Percentiles rank a stretch among this genome's conserved stretches.
Conservation (phyloP, 2,888 invertebrate species). For the Cactoblastis cactorum region DNA sequence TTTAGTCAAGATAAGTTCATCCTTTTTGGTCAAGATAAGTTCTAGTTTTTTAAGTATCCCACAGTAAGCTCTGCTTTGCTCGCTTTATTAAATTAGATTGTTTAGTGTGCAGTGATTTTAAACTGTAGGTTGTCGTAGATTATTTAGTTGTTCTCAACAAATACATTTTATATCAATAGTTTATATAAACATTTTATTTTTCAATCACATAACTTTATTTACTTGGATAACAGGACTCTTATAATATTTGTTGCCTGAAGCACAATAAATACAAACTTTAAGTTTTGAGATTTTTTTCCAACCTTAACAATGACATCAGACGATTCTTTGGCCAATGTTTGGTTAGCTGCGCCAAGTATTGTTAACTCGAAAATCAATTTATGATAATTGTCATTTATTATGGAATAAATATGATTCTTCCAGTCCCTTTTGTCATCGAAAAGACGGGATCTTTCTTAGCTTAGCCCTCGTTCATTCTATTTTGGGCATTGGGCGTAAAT, state of each 20-base stretch:
- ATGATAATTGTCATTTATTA: slow-evolving; percentile 79
- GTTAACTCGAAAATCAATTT: slow-evolving; percentile 72
- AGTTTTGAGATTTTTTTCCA: slow-evolving; percentile 43
- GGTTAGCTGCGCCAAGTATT: slow-evolving; percentile 81
- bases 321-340: slow-evolving; percentile 82
- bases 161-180: too few species aligned
- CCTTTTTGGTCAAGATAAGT: too few species aligned
- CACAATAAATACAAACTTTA: slow-evolving; percentile 62
- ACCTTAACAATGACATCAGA: slow-evolving; percentile 63
- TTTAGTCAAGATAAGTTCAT: too few species aligned
- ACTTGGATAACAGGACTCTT: slow-evolving; percentile 36
- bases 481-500: slow-evolving; percentile 55
- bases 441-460: slow-evolving; percentile 37
- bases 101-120: too few species aligned
- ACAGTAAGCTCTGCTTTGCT: too few species aligned
- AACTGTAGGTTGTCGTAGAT: too few species aligned
- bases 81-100: too few species aligned
- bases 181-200: slow-evolving; percentile 13
- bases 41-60: too few species aligned
- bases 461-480: slow-evolving; percentile 41
- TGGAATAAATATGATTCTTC: slow-evolving; percentile 77
- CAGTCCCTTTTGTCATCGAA: slow-evolving; percentile 57
- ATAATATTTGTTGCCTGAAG: slow-evolving; percentile 63
- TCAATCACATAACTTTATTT: slow-evolving; percentile 23
- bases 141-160: too few species aligned